Conservation (phyloP, 2,113 vertebrate species). For the Varanus komodoensis region DNA sequence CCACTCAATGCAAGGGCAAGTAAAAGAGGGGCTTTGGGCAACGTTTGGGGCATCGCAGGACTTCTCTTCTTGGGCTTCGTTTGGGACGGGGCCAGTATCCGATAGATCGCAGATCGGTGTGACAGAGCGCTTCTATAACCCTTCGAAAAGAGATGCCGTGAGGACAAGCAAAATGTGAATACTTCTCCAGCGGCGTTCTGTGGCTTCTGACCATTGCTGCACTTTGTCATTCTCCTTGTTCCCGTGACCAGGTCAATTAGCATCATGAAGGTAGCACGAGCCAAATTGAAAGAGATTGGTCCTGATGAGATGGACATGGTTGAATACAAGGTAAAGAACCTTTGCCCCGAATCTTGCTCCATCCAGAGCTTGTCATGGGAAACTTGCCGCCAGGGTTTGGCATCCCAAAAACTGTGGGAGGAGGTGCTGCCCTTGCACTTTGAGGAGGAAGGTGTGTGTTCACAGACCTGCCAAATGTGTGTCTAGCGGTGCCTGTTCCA, state of each 20-base stretch:
- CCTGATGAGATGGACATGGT: conserved; percentile 97
- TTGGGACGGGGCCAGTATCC: background rate
- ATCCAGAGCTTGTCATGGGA: background rate
- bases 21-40: fast-evolving
- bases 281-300: conserved; percentile 91
- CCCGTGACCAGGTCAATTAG: conserved; percentile 86
- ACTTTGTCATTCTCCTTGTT: background rate
- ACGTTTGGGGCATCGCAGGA: too few species aligned
- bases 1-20: fast-evolving
- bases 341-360: background rate
- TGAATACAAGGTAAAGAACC: conserved; percentile 86
- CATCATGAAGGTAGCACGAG: conserved; percentile 94
- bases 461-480: background rate
- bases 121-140: background rate
- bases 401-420: fast-evolving
- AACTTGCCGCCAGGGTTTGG: background rate
- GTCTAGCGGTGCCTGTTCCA: background rate
- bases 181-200: background rate
- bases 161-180: background rate
- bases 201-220: background rate
- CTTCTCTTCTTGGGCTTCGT: background rate
- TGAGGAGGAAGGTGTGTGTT: background rate
- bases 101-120: too few species aligned
- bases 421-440: fast-evolving
- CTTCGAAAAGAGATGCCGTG: background rate